Evolutionary conservation across 2,797 vertebrate species (phyloP).

Genomic region (Tenualosa thibaudeaui): DNA sequence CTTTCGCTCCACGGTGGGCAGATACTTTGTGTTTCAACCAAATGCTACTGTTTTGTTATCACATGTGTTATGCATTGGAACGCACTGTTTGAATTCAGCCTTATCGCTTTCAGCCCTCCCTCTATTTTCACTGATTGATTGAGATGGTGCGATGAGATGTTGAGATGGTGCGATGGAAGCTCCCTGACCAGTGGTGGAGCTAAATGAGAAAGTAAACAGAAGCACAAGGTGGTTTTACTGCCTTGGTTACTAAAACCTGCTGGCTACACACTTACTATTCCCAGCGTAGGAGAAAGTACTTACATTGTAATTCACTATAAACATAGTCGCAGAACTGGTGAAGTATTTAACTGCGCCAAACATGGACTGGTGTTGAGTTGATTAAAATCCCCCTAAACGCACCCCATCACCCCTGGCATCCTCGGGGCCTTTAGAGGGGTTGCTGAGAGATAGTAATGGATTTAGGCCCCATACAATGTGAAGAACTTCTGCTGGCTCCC

Average conservation of each 20-base stretch:
- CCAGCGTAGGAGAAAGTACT: background rate
- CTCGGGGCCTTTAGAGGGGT: background rate
- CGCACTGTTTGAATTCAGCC: no score
- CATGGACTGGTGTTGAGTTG: background rate
- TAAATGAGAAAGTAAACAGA: no score
- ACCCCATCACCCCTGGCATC: background rate
- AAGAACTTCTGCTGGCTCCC: background rate
- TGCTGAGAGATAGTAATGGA: background rate
- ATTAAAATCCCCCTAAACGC: background rate
- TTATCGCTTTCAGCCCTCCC: no score
- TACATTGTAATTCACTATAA: background rate
- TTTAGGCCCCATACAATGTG: background rate
- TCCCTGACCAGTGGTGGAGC: no score
- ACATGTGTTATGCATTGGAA: no score
- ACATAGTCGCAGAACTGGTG: background rate
- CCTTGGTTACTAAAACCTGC: background rate
- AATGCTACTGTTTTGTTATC: no score
- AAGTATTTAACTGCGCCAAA: background rate
- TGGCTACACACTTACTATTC: background rate
- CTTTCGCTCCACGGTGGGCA: no score
- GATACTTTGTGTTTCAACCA: no score
- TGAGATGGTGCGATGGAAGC: no score
- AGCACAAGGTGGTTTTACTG: no score
- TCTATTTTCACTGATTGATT: no score
- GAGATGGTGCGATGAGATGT: no score